phyloP scores from a whole-genome alignment of 2,888 invertebrate genomes.

The Orthosia gracilis region DNA sequence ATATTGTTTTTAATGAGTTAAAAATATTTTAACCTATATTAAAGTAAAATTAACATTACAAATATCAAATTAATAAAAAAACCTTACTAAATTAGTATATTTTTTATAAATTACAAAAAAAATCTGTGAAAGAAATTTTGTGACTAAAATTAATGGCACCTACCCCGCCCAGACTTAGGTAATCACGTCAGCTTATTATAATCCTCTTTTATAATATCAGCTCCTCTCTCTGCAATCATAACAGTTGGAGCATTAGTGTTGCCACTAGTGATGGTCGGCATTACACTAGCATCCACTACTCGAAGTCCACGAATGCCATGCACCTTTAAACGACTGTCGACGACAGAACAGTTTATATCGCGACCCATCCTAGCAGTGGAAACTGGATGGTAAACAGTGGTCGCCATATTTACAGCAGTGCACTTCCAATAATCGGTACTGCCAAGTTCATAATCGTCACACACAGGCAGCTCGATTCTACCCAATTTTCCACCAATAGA shows the following conservation, averaged over 20 bases:
- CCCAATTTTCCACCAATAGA: slow-evolving; percentile 37
- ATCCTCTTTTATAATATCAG: slow-evolving; percentile 66
- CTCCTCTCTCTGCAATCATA: slow-evolving; percentile 93
- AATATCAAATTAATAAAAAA: too few relatives aligned
- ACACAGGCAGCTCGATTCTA: slow-evolving; percentile 21
- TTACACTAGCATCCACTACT: slow-evolving; percentile 94
- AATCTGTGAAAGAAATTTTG: too few relatives aligned
- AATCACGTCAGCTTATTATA: slow-evolving; percentile 3
- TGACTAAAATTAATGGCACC: too few relatives aligned
- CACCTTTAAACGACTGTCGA: slow-evolving; percentile 50
- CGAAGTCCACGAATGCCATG: slow-evolving; percentile 71
- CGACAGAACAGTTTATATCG: slow-evolving; percentile 40
- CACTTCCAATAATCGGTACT: slow-evolving; percentile 56
- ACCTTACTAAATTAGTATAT: too few relatives aligned
- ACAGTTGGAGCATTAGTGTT: slow-evolving; percentile 94
- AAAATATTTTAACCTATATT: too few relatives aligned
- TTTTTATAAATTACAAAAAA: too few relatives aligned
- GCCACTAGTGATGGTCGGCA: slow-evolving; percentile 94
- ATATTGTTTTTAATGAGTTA: too few relatives aligned
- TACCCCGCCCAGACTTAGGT: too few relatives aligned
- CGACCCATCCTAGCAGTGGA: slow-evolving; percentile 57
- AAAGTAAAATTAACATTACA: too few relatives aligned
- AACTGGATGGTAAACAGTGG: slow-evolving; percentile 54
- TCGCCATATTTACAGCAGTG: slow-evolving; percentile 36
- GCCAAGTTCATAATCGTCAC: slow-evolving; percentile 38